Evolutionary conservation across 2,888 invertebrate species (phyloP).

Genomic region (Pammene aurita): DNA sequence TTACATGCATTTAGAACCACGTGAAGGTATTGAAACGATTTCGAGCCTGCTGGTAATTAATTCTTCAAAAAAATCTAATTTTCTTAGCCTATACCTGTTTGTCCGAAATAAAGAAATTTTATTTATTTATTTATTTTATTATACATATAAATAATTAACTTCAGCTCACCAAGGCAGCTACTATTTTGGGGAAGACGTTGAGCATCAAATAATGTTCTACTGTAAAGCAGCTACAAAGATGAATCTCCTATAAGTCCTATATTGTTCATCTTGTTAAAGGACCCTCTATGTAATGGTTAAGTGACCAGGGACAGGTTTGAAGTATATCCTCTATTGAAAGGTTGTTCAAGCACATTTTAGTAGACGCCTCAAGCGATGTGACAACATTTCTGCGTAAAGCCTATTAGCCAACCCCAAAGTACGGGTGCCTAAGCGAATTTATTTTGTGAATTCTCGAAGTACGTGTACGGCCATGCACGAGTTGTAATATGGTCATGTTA

Average conservation of each 20-base stretch:
- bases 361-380: conserved; percentile 37
- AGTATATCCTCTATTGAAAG: conserved; percentile 24
- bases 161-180: neutral
- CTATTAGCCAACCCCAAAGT: conserved; percentile 31
- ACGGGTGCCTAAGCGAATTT: conserved; percentile 5
- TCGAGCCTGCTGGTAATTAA: no score
- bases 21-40: no score
- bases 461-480: conserved; percentile 12
- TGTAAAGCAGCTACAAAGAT: no score
- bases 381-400: conserved; percentile 38
- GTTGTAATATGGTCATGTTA: conserved; percentile 33
- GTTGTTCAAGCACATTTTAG: conserved; percentile 29
- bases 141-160: neutral
- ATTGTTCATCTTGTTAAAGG: conserved; percentile 10
- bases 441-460: conserved; percentile 17
- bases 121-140: no score
- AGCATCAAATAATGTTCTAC: no score
- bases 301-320: conserved; percentile 31
- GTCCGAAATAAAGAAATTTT: no score
- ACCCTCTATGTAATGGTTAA: conserved; percentile 15
- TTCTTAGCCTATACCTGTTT: no score
- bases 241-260: neutral
- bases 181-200: no score
- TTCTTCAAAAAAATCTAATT: no score
- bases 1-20: no score